Evolutionary conservation across 2,113 vertebrate genomes (phyloP).

Genomic region (Leiothrix lutea): DNA sequence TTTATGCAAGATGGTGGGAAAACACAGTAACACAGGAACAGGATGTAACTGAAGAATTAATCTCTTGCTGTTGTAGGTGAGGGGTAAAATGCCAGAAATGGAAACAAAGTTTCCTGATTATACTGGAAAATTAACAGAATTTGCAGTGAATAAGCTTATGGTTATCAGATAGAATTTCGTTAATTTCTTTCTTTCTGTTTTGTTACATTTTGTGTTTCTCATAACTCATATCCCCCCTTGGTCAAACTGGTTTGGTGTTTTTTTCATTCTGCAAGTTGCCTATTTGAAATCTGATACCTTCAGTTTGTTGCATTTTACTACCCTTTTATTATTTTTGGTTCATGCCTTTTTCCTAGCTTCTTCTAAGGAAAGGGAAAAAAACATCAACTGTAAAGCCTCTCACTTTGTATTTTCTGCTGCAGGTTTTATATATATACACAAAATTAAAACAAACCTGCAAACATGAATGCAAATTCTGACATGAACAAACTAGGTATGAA

Average conservation of each 20-base stretch:
- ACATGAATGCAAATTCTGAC: neutral
- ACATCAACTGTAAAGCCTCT: neutral
- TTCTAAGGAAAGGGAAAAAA: neutral
- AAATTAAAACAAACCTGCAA: neutral
- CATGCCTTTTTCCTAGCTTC: neutral
- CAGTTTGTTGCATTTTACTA: neutral
- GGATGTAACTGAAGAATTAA: slow-evolving; percentile 59
- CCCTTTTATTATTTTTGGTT: neutral
- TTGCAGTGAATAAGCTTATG: neutral
- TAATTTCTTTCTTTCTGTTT: neutral
- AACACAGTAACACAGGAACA: slow-evolving; percentile 56
- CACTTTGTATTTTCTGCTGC: neutral
- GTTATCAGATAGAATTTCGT: neutral
- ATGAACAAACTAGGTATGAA: neutral
- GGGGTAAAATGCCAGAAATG: slow-evolving; percentile 60
- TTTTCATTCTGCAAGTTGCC: neutral
- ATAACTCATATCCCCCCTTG: neutral
- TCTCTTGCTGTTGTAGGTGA: slow-evolving; percentile 46
- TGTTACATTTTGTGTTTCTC: neutral
- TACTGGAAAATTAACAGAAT: neutral
- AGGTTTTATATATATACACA: neutral
- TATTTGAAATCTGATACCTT: neutral
- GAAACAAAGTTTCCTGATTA: slow-evolving; percentile 59
- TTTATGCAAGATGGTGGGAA: slow-evolving; percentile 52
- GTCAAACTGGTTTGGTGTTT: neutral